phyloP scores from a whole-genome alignment of 1,140 invertebrate genomes.

The Eueides isabella region DNA sequence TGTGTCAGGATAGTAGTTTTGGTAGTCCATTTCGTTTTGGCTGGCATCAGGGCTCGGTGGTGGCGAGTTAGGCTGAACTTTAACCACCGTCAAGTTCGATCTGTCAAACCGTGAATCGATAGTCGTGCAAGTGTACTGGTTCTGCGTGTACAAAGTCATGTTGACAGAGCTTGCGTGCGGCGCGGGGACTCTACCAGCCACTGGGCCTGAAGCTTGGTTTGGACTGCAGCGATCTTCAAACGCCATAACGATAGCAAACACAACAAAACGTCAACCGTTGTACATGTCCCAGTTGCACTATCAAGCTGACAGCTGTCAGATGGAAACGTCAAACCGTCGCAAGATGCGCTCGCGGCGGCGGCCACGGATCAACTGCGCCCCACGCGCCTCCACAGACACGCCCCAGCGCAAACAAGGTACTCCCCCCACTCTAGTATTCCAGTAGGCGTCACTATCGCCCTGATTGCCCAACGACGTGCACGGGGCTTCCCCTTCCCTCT shows the following conservation, averaged over 20 bases:
- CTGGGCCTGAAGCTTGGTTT: slow-evolving; percentile 81
- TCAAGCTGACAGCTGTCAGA: slow-evolving; percentile 61
- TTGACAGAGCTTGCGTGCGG: slow-evolving; percentile 55
- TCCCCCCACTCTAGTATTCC: slow-evolving; percentile 49
- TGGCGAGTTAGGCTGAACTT: slow-evolving; percentile 68
- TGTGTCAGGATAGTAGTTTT: slow-evolving; percentile 71
- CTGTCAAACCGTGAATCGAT: slow-evolving; percentile 65
- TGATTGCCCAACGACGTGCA: slow-evolving; percentile 48
- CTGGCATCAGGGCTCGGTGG: slow-evolving; percentile 63
- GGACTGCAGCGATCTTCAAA: slow-evolving; percentile 85
- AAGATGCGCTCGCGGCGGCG: slow-evolving; percentile 59
- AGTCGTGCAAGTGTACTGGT: slow-evolving; percentile 74
- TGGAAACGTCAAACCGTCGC: slow-evolving; percentile 52
- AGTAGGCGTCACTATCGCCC: slow-evolving; percentile 63
- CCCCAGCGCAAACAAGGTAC: slow-evolving; percentile 71
- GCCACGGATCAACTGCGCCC: slow-evolving; percentile 61
- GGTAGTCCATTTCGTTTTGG: slow-evolving; percentile 58
- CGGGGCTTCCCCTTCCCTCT: slow-evolving; percentile 40
- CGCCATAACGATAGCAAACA: slow-evolving; percentile 71
- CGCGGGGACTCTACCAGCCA: slow-evolving; percentile 65
- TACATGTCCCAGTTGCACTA: slow-evolving; percentile 50
- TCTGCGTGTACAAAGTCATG: slow-evolving; percentile 49
- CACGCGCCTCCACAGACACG: slow-evolving; percentile 54
- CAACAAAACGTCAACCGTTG: slow-evolving; percentile 28
- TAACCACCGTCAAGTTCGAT: slow-evolving; percentile 61